Evolutionary conservation across 2,113 vertebrate genomes (phyloP).

Genomic region (Silurus glanis): DNA sequence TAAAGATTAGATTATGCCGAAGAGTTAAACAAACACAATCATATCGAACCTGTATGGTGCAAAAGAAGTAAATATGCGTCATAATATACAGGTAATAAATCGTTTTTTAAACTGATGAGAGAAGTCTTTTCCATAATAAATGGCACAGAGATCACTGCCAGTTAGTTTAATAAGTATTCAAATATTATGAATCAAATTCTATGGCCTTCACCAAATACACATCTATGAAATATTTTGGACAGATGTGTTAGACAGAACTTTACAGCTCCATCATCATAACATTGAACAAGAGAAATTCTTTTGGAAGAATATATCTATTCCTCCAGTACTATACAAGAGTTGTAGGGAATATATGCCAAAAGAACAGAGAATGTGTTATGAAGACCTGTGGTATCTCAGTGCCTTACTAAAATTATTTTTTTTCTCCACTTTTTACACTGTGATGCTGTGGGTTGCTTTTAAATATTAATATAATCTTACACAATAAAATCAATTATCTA

Average conservation of each 20-base stretch:
- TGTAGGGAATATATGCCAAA: neutral
- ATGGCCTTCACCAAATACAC: neutral
- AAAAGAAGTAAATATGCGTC: neutral
- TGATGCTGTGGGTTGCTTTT: neutral
- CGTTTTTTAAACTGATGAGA: neutral
- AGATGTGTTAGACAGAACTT: neutral
- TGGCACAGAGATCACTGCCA: neutral
- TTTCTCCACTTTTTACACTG: neutral
- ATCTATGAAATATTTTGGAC: neutral
- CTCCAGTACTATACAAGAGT: neutral
- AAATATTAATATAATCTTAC: neutral
- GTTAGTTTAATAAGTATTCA: neutral
- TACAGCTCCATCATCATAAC: neutral
- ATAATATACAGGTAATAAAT: neutral
- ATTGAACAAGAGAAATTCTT: neutral
- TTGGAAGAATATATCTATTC: neutral
- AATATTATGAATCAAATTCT: neutral
- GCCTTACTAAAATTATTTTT: too few species aligned
- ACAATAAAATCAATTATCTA: neutral
- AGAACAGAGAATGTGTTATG: neutral
- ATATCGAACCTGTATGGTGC: neutral
- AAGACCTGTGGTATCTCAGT: neutral
- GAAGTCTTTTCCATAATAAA: neutral
- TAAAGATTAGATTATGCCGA: constrained; percentile 8
- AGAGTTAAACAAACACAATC: constrained; percentile 4